Percentiles rank a stretch among this genome's conserved stretches.
Evolutionary conservation across 2,888 invertebrate genomes (phyloP).

Genomic region (Lucinisca nassula): DNA sequence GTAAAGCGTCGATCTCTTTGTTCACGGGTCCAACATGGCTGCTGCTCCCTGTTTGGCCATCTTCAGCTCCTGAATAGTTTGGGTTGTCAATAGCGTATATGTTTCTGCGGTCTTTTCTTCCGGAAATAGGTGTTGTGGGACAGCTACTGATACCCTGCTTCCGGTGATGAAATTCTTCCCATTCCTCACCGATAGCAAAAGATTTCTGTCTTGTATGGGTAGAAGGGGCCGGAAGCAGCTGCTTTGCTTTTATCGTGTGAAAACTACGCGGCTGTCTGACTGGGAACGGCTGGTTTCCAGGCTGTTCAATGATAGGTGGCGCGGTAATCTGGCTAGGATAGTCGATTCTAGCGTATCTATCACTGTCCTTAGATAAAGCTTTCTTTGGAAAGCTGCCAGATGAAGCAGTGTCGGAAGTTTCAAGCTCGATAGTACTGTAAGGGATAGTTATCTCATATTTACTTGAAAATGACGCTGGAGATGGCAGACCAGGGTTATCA

Average conservation of each 20-base stretch:
- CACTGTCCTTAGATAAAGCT: neutral
- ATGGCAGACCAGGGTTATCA: neutral
- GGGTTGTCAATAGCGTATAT: constrained; percentile 44
- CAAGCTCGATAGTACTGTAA: constrained; percentile 3
- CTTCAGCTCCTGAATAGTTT: constrained; percentile 55
- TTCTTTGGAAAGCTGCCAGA: neutral
- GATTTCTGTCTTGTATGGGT: constrained; percentile 53
- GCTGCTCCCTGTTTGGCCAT: constrained; percentile 38
- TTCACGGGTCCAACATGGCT: constrained; percentile 19
- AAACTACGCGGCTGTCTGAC: neutral
- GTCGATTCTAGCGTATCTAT: neutral
- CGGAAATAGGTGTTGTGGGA: constrained; percentile 66
- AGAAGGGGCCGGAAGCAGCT: neutral
- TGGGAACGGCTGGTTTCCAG: neutral
- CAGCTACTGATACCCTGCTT: constrained; percentile 57
- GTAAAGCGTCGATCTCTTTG: constrained; percentile 52
- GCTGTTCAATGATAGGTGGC: neutral
- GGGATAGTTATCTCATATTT: neutral
- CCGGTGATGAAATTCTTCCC: constrained; percentile 71
- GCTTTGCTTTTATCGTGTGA: neutral
- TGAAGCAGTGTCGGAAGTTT: neutral
- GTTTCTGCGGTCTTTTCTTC: constrained; percentile 14
- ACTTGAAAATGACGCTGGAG: neutral
- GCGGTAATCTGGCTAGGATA: neutral
- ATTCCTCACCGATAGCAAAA: constrained; percentile 76